Conservation (phyloP, 2,888 invertebrate genomes). For the Melanargia galathea region DNA sequence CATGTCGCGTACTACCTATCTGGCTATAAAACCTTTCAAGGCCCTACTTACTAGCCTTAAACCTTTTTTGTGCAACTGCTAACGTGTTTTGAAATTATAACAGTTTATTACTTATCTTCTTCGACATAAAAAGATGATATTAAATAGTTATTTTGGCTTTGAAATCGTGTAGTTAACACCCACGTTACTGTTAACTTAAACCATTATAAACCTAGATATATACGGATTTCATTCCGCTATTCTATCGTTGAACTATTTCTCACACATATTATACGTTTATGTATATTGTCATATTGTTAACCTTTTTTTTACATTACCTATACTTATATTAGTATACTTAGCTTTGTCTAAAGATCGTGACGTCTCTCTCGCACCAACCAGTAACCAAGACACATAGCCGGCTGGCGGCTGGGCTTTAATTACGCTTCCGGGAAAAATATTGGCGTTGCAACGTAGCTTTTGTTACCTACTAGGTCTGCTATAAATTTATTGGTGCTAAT, state of each 20-base stretch:
- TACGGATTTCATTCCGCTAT: not conserved
- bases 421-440: slow-evolving; percentile 15
- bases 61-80: not conserved
- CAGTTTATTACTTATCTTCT: not conserved
- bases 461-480: slow-evolving; percentile 10
- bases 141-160: not conserved
- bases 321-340: no score
- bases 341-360: no score
- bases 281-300: no score
- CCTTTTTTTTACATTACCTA: no score
- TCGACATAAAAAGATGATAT: not conserved
- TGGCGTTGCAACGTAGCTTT: slow-evolving; percentile 9
- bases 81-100: slow-evolving; percentile 7
- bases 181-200: not conserved
- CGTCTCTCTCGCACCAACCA: slow-evolving; percentile 1
- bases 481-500: slow-evolving; percentile 12
- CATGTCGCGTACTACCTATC: slow-evolving; percentile 25
- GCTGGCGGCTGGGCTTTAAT: slow-evolving; percentile 16
- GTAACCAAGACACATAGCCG: slow-evolving; percentile 2
- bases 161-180: not conserved
- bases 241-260: no score
- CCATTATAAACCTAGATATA: not conserved
- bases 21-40: slow-evolving; percentile 20
- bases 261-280: no score
- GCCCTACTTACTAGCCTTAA: not conserved